phyloP scores from a whole-genome alignment of 2,797 vertebrate genomes.

The Rhodeus uyekii region DNA sequence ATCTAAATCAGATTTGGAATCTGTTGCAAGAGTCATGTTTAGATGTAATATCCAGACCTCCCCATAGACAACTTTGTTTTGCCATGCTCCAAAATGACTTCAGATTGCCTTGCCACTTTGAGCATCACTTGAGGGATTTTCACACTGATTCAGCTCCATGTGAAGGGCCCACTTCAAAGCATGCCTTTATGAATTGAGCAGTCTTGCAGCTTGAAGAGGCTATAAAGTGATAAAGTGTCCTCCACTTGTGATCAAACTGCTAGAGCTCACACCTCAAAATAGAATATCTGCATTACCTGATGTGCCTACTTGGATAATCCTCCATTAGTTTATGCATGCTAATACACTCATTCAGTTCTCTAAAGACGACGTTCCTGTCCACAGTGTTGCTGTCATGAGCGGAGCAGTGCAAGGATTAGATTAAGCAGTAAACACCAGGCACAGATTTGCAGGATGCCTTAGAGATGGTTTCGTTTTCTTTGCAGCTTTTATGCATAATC shows the following conservation, averaged over 20 bases:
- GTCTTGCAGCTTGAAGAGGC: constrained; percentile 45
- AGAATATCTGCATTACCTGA: constrained; percentile 35
- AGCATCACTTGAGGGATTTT: constrained; percentile 23
- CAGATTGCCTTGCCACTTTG: constrained; percentile 26
- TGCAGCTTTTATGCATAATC: constrained; percentile 34
- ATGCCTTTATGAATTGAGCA: constrained; percentile 48
- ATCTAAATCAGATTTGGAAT: background rate
- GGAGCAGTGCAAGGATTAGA: constrained; percentile 27
- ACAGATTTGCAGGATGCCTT: constrained; percentile 40
- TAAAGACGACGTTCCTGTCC: constrained; percentile 35
- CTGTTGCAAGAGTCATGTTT: background rate
- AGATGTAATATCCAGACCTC: constrained; percentile 24
- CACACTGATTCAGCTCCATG: constrained; percentile 39
- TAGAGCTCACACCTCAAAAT: constrained; percentile 42
- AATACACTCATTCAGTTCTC: constrained; percentile 23
- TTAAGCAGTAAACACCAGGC: constrained; percentile 30
- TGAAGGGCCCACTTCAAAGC: constrained; percentile 37
- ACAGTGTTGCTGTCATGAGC: constrained; percentile 3
- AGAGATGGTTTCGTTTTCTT: constrained; percentile 35
- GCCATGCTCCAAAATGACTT: constrained; percentile 25
- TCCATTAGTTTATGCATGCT: constrained; percentile 3
- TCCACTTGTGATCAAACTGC: constrained; percentile 40
- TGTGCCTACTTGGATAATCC: constrained; percentile 39
- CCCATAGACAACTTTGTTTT: constrained; percentile 9
- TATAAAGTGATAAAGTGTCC: constrained; percentile 44